These are phyloP conservation scores for Pediacus dermestoides DNA, from an alignment of 2,888 invertebrate genomes.

Conservation along the genomic window DNA sequence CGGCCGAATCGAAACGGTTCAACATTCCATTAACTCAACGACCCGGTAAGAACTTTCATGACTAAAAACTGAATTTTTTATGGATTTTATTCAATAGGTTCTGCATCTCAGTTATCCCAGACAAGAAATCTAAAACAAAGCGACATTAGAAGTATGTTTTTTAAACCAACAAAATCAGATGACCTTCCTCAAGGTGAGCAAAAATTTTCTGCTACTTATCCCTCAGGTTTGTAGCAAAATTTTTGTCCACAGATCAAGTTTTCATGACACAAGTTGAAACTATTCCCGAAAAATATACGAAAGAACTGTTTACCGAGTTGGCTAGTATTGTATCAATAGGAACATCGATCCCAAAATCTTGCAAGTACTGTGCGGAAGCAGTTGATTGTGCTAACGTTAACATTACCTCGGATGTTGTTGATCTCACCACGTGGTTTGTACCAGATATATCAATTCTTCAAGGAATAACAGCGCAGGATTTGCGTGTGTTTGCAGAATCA, in stretches of 20 bases:
- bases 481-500: slow-evolving; percentile 29
- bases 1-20: slow-evolving; percentile 53
- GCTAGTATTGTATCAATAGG: slow-evolving; percentile 36
- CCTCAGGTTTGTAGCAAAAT: too few species aligned
- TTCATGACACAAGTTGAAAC: too few species aligned
- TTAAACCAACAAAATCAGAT: slow-evolving; percentile 46
- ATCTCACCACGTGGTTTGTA: slow-evolving; percentile 21
- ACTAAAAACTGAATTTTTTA: slow-evolving; percentile 4
- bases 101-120: slow-evolving; percentile 15
- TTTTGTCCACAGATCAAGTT: too few species aligned
- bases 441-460: slow-evolving; percentile 30
- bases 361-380: slow-evolving; percentile 51
- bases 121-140: slow-evolving; percentile 49
- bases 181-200: too few species aligned
- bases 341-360: slow-evolving; percentile 33
- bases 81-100: slow-evolving; percentile 8
- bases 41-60: slow-evolving; percentile 42
- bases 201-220: too few species aligned
- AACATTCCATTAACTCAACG: slow-evolving; percentile 51
- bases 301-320: slow-evolving; percentile 51
- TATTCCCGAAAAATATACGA: too few species aligned
- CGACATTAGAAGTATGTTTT: slow-evolving; percentile 58
- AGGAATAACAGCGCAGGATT: slow-evolving; percentile 31
- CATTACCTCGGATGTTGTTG: slow-evolving; percentile 2
- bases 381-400: slow-evolving; percentile 46